Base-by-base conservation (phyloP, 2,888 invertebrate genomes). In the Eretmocerus hayati region DNA sequence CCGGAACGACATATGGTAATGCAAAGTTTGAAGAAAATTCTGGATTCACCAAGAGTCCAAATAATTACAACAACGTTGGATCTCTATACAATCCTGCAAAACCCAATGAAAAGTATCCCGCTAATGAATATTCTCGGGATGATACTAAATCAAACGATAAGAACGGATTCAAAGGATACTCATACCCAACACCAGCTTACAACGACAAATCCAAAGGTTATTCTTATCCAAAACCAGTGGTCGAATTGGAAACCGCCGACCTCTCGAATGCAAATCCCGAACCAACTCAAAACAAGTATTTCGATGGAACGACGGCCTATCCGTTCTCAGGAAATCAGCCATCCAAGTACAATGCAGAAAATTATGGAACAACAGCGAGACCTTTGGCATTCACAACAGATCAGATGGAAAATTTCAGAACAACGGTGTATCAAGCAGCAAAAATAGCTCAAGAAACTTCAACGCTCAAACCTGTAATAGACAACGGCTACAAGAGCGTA, bases 341-440 rank as follows among this genome's bases (percentile, higher is more conserved):
- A 26, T 48, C 53, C 4, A 20, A 48, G 8, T 38, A 44, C 26
- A 42, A 36, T 26, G 20, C 37, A 15, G 11, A n/a, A 15, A 39
- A 26, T 3, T 45, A 36, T 13, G 46, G 48, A 13, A 36, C 47
- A 6, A 50, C 50, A 4, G 44, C 48, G 1, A 30, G 55, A 3
- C 61, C 68, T 0, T 50, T 59, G n/a, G 54, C 49, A 23, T 66
- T 58, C 23, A 65, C 66, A 2, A 63, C 61, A 20, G 59, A 59
- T 22, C 57, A 62, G 4, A 20, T 61, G 2, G 61, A 64, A 11
- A 56, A 55, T 45, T 67, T 62, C 41, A 59, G 56, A 42, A 59
- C 64, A 1, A 65, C 65, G 4, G 41, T 54, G 3, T 62, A 58
- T 40, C 56, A 61, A 48, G 62, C 63, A 2, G 59, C 59, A 4